Percentiles rank a stretch among this genome's conserved stretches.
Conservation (phyloP, 2,888 invertebrate genomes). For the Heliconius cydno region DNA sequence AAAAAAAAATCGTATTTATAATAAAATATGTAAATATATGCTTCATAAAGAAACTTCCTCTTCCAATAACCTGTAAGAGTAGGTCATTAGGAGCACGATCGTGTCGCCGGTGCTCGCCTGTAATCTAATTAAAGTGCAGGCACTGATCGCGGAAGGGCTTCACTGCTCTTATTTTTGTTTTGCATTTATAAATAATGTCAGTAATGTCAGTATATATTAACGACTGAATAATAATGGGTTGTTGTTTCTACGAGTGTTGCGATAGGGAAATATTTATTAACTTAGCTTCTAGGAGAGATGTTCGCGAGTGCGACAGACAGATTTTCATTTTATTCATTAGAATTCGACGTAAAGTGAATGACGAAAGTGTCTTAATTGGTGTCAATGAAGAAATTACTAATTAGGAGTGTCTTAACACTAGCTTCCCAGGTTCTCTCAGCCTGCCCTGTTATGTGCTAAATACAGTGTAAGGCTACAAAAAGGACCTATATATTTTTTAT, state of each 20-base stretch:
- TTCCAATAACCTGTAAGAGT: conserved; percentile 25
- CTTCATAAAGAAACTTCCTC: conserved; percentile 23
- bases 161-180: conserved; percentile 48
- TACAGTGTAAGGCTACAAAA: no score
- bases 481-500: no score
- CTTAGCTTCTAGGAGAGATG: not conserved
- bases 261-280: not conserved
- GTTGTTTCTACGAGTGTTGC: not conserved
- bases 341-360: no score
- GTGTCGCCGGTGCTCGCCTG: conserved; percentile 30
- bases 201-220: not conserved
- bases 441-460: no score
- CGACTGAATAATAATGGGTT: conserved; percentile 5
- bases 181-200: conserved; percentile 22
- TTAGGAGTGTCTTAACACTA: no score
- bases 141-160: conserved; percentile 43
- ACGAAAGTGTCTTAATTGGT: no score
- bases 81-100: conserved; percentile 35
- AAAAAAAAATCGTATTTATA: not conserved
- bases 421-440: no score
- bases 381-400: no score
- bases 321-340: no score
- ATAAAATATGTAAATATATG: conserved; percentile 24
- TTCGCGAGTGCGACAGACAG: no score
- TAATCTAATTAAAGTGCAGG: conserved; percentile 41